These are phyloP conservation scores for Threskiornis aethiopicus DNA, from an alignment of 2,797 vertebrate species.

Conservation along the genomic window DNA sequence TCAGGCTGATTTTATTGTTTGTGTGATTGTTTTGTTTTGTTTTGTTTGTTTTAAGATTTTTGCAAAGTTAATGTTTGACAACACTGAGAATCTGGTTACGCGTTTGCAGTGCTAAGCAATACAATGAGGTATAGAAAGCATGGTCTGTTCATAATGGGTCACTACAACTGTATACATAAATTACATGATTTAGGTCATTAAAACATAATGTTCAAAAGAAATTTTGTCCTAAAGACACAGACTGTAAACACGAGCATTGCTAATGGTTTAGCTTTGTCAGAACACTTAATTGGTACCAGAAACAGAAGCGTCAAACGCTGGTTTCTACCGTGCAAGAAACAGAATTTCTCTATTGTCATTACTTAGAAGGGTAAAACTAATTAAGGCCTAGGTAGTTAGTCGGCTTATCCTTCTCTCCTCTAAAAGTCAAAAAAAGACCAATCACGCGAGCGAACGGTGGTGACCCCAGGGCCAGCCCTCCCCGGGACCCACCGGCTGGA, in stretches of 20 bases:
- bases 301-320: background rate
- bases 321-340: background rate
- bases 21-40: background rate
- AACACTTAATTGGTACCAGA: background rate
- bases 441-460: no score
- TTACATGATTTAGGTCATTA: background rate
- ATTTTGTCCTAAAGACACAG: background rate
- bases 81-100: background rate
- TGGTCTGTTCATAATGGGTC: background rate
- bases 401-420: background rate
- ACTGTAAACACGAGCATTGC: background rate
- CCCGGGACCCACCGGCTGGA: background rate
- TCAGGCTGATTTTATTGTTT: background rate
- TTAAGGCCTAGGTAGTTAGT: background rate
- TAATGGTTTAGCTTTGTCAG: background rate
- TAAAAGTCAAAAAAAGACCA: background rate
- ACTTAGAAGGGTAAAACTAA: background rate
- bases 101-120: fast-evolving
- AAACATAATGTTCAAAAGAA: background rate
- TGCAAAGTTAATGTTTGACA: background rate
- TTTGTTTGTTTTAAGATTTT: background rate
- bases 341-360: background rate
- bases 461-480: fast-evolving
- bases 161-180: background rate
- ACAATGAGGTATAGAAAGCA: background rate